Conservation (phyloP, 1,140 invertebrate species). For the Drosophila kepulauana region DNA sequence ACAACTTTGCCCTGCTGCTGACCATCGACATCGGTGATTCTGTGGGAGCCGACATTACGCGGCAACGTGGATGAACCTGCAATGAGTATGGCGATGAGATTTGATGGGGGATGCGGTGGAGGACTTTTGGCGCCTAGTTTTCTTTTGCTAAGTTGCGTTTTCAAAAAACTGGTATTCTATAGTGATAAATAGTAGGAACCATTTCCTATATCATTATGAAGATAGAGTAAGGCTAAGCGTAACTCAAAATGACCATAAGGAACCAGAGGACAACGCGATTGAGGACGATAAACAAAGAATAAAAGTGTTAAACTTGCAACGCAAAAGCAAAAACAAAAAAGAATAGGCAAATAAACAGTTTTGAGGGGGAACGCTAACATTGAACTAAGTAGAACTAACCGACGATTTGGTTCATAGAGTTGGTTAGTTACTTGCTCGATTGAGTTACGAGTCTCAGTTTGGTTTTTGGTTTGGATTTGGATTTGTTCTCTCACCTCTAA, state of each 20-base stretch:
- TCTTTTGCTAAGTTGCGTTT: conserved; percentile 20
- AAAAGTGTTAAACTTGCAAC: neutral
- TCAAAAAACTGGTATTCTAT: conserved; percentile 8
- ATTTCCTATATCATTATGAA: neutral
- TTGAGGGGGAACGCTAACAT: neutral
- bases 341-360: neutral
- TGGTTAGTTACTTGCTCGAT: neutral
- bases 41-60: conserved; percentile 90
- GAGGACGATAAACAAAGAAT: neutral
- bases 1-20: conserved; percentile 89
- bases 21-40: conserved; percentile 85
- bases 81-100: conserved; percentile 81
- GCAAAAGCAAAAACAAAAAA: conserved; percentile 8
- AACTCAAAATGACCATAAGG: neutral
- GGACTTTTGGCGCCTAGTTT: conserved; percentile 48
- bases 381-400: conserved; percentile 13
- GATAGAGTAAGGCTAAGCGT: conserved; percentile 3
- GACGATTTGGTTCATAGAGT: conserved; percentile 22
- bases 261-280: neutral
- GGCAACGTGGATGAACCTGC: conserved; percentile 94
- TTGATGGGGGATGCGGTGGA: conserved; percentile 81
- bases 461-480: conserved; percentile 15
- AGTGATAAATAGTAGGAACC: conserved; percentile 8
- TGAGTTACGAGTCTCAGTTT: conserved; percentile 2
- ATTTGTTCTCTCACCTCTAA: conserved; percentile 86